Evolutionary conservation across 1,140 invertebrate species (phyloP), one percentile per base, ranked within the genome.

Genomic region (Radopholus similis): DNA sequence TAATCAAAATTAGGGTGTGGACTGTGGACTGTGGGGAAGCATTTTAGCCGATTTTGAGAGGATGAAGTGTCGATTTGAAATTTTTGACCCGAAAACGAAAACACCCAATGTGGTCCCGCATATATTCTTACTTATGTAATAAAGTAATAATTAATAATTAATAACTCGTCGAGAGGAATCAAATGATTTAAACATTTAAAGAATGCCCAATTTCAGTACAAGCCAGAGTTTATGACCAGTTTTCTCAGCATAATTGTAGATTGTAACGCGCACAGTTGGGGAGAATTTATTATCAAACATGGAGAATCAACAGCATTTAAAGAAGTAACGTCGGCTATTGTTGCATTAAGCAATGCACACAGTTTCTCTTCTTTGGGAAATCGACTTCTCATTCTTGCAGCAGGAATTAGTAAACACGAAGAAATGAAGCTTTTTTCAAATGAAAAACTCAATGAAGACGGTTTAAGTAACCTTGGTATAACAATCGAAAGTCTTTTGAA

Each of bases 401-500:
- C 42, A 18, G 71, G 63, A 11, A 54, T 32, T 1, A 44, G 38
- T n/a, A n/a, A n/a, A 44, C 53, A 72, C 28, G 34, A 28, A 23
- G 71, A 77, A n/a, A 76, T 75, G 70, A 71, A 58, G 26, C 49
- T 71, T 6, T 70, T 72, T 44, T 23, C 38, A n/a, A 53, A 54
- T 9, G 54, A 32, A 30, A 30, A 57, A 59, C 26, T 32, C 1
- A 23, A 69, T 11, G 18, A 32, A n/a, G 40, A 49, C 4, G 13
- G 51, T 2, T 34, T 40, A 2, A 44, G 23, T 18, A 54, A 68
- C 35, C 35, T 60, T 53, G 62, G 44, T 2, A 26, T 54, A 34
- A 32, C 62, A 23, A 42, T 68, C 15, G 66, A 68, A 54, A 26
- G 26, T 21, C 40, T 42, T 30, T 42, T 68, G 5, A 23, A 53